These are phyloP conservation scores for Scyliorhinus canicula DNA, from an alignment of 2,797 vertebrate species.

Conservation along the genomic window DNA sequence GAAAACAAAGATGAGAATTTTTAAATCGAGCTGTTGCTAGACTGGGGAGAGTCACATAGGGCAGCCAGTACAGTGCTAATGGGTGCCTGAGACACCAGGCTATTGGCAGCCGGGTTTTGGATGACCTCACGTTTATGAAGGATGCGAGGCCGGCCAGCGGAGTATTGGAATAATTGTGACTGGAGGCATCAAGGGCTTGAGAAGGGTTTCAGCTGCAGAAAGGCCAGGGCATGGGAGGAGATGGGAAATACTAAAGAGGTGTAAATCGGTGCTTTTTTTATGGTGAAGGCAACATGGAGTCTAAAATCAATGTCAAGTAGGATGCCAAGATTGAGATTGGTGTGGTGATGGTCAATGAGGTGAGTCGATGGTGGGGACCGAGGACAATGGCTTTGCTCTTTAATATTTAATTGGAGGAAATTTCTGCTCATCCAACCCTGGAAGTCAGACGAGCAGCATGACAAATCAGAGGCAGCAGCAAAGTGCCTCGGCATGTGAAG, in stretches of 20 bases:
- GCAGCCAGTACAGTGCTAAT: background rate
- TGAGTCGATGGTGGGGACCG: background rate
- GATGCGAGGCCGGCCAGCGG: background rate
- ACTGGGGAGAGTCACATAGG: too few relatives aligned
- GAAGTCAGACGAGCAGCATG: too few relatives aligned
- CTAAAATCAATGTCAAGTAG: background rate
- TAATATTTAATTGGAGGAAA: background rate
- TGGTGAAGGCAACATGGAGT: background rate
- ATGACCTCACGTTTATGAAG: background rate
- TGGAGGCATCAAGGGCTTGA: background rate
- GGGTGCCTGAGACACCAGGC: background rate
- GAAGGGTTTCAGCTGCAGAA: background rate
- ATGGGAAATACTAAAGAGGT: too few relatives aligned
- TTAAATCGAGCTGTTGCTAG: too few relatives aligned
- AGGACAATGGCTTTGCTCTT: background rate
- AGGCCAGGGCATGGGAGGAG: too few relatives aligned
- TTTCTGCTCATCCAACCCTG: too few relatives aligned
- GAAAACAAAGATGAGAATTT: too few relatives aligned
- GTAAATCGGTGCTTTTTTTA: background rate
- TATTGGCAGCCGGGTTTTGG: background rate
- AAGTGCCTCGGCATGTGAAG: background rate
- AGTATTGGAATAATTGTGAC: background rate
- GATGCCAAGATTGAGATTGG: background rate
- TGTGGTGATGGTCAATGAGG: background rate
- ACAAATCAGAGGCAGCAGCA: too few relatives aligned